Evolutionary conservation across 2,888 invertebrate genomes (phyloP), one percentile per base, ranked within the genome.

Genomic region (Unio pictorum): DNA sequence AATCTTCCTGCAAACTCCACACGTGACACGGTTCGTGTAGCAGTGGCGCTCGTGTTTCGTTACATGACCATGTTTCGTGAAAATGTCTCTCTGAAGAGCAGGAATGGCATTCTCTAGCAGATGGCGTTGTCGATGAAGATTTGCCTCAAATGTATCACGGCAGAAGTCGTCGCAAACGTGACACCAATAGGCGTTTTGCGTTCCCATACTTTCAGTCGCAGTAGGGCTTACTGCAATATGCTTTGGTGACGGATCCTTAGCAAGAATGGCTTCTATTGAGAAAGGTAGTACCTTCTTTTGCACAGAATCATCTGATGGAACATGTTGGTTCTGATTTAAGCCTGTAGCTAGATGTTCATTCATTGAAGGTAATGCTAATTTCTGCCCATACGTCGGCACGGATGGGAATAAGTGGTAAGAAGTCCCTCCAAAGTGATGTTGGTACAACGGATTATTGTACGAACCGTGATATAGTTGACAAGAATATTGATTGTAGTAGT

Each of bases 141-240:
- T 61, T 6, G 73, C 74, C 45, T 77, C 77, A 20, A 59, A 54
- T 28, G 45, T 67, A 64, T 73, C 69, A 6, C 59, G 45, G 62
- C 77, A 77, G 17, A 71, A 28, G 1, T 64, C 65, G 62, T 74
- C 69, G 64, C 77, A 77, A n/a, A 66, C 71, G 69, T 77, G 74
- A 56, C 77, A 77, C 77, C 77, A 77, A 66, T 62, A 77, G 6
- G 64, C 59, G 7, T 64, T 20, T 20, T 28, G 45, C 45, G 45
- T 3, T 45, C 11, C 45, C 11, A 11, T 45, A 45, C 45, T 45
- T 5, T 45, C 45, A 11, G 8, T 45, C 45, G 11, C 11, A 11
- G 30, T 58, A 17, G n/a, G 59, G n/a, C 23, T 58, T n/a, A 15
- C 26, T 2, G 8, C 4, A n/a, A 30, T 7, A 28, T 28, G 2